These are phyloP conservation scores for Vidua macroura DNA, from an alignment of 2,113 vertebrate genomes.

Conservation along the genomic window DNA sequence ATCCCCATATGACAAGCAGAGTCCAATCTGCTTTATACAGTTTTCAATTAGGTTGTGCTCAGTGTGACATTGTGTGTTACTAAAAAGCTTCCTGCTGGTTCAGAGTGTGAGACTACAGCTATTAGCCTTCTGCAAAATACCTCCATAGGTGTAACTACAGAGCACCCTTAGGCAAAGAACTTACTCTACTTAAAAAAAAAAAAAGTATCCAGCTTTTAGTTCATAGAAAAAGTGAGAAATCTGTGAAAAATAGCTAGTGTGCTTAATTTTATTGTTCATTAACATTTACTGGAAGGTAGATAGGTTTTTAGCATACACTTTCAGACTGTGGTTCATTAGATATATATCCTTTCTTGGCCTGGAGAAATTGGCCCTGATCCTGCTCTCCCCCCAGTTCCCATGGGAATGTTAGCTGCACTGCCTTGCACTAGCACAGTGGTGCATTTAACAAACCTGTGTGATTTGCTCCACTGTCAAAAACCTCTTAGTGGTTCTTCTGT, in stretches of 20 bases:
- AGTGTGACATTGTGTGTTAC: background rate
- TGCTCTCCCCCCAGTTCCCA: background rate
- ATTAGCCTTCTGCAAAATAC: background rate
- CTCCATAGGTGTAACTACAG: background rate
- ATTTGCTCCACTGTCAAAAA: background rate
- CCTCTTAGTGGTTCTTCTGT: background rate
- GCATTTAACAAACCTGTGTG: background rate
- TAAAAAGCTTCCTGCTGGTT: background rate
- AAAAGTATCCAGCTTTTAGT: background rate
- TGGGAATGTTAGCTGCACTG: rapidly evolving
- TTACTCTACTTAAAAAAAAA: background rate
- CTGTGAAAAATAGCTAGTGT: background rate
- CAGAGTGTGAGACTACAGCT: background rate
- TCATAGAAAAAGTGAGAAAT: background rate
- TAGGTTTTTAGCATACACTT: background rate
- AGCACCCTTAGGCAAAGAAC: background rate
- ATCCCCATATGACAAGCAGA: background rate
- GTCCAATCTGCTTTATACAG: background rate
- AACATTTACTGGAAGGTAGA: background rate
- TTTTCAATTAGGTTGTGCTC: background rate
- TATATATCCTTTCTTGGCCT: background rate
- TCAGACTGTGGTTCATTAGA: background rate
- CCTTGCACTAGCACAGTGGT: background rate
- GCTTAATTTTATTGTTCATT: background rate
- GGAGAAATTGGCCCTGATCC: background rate